Conservation (phyloP, 1,140 invertebrate genomes). For the Protaetia brevitarsis region DNA sequence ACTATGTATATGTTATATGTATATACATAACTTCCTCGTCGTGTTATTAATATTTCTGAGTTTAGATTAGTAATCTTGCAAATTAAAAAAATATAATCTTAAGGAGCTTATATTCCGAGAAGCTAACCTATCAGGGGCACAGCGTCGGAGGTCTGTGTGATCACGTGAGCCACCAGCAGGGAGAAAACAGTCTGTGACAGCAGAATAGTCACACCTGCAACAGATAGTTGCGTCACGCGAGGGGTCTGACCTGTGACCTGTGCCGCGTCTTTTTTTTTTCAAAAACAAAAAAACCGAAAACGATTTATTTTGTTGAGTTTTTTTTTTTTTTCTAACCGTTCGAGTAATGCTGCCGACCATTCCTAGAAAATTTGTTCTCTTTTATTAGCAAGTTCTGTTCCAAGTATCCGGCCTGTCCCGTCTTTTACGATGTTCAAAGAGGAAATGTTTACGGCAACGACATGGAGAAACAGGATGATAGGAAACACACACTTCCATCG, state of each 20-base stretch:
- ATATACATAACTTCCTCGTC: too few relatives aligned
- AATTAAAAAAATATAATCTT: constrained; percentile 23
- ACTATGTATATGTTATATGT: too few relatives aligned
- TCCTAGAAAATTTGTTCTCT: constrained; percentile 28
- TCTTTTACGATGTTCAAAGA: constrained; percentile 45
- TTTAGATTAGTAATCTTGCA: constrained; percentile 1
- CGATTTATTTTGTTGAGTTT: not conserved
- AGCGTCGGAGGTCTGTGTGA: constrained; percentile 96
- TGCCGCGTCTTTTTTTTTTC: constrained; percentile 36
- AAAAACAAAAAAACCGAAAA: not conserved
- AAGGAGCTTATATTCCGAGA: constrained; percentile 36
- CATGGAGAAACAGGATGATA: not conserved
- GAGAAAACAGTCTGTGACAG: constrained; percentile 99
- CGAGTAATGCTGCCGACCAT: constrained; percentile 38
- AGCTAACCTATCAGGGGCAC: constrained; percentile 92
- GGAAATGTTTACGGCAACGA: constrained; percentile 45
- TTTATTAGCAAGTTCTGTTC: constrained; percentile 32
- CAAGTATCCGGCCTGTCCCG: constrained; percentile 49
- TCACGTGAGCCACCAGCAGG: constrained; percentile 93
- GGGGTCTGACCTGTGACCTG: constrained; percentile 45
- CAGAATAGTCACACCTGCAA: constrained; percentile 98
- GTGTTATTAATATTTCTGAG: too few relatives aligned
- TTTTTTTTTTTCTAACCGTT: not conserved
- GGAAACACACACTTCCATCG: not conserved
- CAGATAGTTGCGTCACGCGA: constrained; percentile 52